A percentile compares a stretch with the other conserved stretches of the same genome.
Evolutionary conservation across 2,113 vertebrate genomes (phyloP).

Genomic region (Arvicanthis niloticus): DNA sequence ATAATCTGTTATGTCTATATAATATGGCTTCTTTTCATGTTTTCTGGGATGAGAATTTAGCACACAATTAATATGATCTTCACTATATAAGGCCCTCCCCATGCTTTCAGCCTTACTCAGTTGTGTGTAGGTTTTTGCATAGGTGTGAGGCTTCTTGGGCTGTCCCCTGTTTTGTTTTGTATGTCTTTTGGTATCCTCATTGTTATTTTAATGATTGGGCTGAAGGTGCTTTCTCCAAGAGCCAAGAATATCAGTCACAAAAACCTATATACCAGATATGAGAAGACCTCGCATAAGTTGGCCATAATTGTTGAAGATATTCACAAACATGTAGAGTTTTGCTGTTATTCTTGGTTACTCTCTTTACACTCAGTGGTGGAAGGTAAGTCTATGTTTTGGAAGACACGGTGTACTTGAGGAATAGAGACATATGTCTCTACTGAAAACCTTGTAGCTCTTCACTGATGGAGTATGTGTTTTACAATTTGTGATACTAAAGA

Average conservation of each 20-base stretch:
- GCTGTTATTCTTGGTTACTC: not conserved
- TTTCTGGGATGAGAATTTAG: not conserved
- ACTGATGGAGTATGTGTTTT: not conserved
- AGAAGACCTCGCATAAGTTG: not conserved
- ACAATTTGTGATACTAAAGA: not conserved
- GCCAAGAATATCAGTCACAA: not conserved
- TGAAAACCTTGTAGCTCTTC: not conserved
- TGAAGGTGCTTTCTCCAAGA: not conserved
- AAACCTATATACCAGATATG: not conserved
- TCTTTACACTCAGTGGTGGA: too few relatives aligned
- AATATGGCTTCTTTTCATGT: not conserved
- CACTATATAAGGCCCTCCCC: not conserved
- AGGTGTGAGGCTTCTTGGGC: fast-evolving
- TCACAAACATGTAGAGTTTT: not conserved
- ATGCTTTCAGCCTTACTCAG: not conserved
- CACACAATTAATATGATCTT: not conserved
- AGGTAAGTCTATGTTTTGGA: not conserved
- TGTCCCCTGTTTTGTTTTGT: too few relatives aligned
- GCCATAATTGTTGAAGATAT: not conserved
- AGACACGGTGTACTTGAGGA: not conserved
- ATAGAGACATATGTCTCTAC: too few relatives aligned
- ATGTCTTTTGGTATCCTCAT: not conserved
- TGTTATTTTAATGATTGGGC: not conserved
- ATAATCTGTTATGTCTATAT: not conserved
- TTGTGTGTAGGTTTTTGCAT: not conserved